A percentile compares a stretch with the other conserved stretches of the same genome.
Conservation (phyloP, 2,797 vertebrate species). For the Prionace glauca region DNA sequence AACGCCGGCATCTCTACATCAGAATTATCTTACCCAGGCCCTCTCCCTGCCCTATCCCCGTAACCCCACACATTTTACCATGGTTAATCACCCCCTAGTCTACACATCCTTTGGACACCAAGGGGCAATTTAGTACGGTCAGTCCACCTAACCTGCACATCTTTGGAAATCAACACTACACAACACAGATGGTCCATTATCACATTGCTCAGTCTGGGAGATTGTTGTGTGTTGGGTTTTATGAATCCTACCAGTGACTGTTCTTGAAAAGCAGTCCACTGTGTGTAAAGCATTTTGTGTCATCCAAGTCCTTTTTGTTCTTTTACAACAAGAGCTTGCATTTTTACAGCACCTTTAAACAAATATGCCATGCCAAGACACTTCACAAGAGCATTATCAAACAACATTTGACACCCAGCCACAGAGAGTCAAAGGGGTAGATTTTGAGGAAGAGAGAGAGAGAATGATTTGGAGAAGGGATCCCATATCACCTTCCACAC, state of each 20-base stretch:
- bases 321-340: not conserved
- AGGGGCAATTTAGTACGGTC: no score
- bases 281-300: not conserved
- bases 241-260: not conserved
- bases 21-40: no score
- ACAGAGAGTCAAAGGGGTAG: not conserved
- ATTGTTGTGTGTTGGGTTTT: not conserved
- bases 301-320: not conserved
- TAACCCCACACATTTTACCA: no score
- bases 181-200: not conserved
- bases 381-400: not conserved
- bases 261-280: not conserved
- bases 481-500: not conserved
- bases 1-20: no score
- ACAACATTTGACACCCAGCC: not conserved
- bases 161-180: not conserved
- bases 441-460: not conserved
- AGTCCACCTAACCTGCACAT: no score
- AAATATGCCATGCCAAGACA: not conserved
- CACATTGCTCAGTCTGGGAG: not conserved
- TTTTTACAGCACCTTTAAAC: not conserved
- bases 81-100: no score
- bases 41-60: no score
- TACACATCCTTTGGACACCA: no score
- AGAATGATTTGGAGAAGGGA: not conserved